Percentiles rank a stretch among this genome's conserved stretches.
phyloP scores from a whole-genome alignment of 2,113 vertebrate genomes.

The Clarias macrocephalus region DNA sequence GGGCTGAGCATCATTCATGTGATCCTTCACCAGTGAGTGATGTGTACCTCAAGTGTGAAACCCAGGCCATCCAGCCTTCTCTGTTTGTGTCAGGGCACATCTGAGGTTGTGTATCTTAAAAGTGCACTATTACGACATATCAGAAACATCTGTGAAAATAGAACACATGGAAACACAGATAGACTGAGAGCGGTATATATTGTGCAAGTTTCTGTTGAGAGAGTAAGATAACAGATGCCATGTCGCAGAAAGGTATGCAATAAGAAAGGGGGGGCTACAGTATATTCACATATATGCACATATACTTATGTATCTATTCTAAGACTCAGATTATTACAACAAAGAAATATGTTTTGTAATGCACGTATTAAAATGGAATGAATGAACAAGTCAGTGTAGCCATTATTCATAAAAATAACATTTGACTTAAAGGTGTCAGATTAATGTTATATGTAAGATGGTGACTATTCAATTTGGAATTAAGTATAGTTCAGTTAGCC shows the following conservation, averaged over 20 bases:
- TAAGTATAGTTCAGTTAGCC: neutral
- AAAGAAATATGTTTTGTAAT: neutral
- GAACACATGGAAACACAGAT: conserved; percentile 9
- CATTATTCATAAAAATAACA: neutral
- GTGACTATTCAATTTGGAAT: neutral
- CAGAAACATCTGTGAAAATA: neutral
- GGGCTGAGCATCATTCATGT: neutral
- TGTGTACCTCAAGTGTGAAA: conserved; percentile 15
- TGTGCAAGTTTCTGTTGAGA: conserved; percentile 29
- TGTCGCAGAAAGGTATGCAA: neutral
- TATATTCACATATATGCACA: neutral
- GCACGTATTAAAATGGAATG: conserved; percentile 11
- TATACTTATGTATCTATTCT: neutral
- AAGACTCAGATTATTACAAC: neutral
- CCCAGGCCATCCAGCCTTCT: neutral
- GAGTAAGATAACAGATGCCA: neutral
- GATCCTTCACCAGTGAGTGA: neutral
- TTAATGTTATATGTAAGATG: neutral
- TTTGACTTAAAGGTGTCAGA: neutral
- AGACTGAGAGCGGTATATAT: conserved; percentile 2
- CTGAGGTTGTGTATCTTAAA: neutral
- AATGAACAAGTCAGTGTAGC: neutral
- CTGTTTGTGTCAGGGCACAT: neutral
- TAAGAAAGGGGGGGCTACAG: neutral
- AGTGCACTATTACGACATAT: neutral